Conservation (phyloP, 2,113 vertebrate species). For the Rhabdornis inornatus region DNA sequence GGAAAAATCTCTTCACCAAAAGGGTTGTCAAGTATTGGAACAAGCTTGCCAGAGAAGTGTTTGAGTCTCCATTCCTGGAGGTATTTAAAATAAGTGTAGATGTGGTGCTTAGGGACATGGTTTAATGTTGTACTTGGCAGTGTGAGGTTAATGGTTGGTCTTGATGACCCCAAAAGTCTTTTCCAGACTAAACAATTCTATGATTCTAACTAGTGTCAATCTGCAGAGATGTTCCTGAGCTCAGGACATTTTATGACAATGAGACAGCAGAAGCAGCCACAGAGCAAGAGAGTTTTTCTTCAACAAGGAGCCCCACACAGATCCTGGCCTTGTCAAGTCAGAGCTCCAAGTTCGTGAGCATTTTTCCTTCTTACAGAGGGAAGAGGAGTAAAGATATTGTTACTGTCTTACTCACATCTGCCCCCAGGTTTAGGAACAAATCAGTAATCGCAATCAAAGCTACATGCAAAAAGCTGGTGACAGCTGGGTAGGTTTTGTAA, state of each 20-base stretch:
- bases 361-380: neutral
- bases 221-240: neutral
- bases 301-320: neutral
- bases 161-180: neutral
- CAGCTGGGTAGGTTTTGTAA: neutral
- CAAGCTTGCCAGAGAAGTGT: neutral
- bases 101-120: neutral
- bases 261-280: neutral
- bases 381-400: neutral
- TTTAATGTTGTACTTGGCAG: neutral
- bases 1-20: neutral
- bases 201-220: neutral
- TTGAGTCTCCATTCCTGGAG: neutral
- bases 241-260: neutral
- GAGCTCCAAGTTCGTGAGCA: neutral
- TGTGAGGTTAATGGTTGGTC: neutral
- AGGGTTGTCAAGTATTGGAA: neutral
- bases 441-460: neutral
- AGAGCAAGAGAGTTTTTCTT: neutral
- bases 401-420: neutral
- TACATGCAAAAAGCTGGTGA: neutral
- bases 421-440: neutral
- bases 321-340: neutral
- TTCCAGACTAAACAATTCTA: neutral
- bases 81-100: neutral